Conservation (phyloP, 2,113 vertebrate genomes). For the Marmota flaviventris region DNA sequence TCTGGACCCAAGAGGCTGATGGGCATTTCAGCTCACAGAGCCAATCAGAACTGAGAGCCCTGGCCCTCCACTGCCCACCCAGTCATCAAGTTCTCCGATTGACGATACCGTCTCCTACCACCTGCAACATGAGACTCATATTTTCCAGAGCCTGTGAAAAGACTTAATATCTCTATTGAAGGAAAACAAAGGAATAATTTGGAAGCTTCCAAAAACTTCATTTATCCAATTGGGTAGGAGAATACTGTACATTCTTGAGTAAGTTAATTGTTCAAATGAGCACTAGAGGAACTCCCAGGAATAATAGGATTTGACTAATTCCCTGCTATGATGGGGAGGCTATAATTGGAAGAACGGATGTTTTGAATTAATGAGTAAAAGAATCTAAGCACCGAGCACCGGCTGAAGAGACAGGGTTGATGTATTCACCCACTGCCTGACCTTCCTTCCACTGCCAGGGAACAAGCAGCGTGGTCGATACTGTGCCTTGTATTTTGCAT, state of each 20-base stretch:
- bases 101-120: neutral
- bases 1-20: neutral
- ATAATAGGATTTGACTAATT: constrained; percentile 23
- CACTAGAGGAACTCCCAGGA: constrained; percentile 14
- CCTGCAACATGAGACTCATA: neutral
- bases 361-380: constrained; percentile 55
- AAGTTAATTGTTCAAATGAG: constrained; percentile 33
- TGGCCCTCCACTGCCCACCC: neutral
- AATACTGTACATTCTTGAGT: neutral
- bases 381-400: neutral
- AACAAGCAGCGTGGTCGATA: neutral
- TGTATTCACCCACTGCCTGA: neutral
- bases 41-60: neutral
- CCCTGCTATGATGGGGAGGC: constrained; percentile 29
- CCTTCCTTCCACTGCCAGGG: neutral
- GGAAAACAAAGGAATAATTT: constrained; percentile 56
- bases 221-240: neutral
- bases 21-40: neutral
- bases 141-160: neutral
- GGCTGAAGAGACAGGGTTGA: neutral
- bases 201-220: constrained; percentile 55
- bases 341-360: neutral
- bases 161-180: constrained; percentile 27
- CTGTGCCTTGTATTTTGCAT: neutral
- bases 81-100: neutral